Evolutionary conservation across 2,888 invertebrate species (phyloP).

Genomic region (Tolmerus cingulatus): DNA sequence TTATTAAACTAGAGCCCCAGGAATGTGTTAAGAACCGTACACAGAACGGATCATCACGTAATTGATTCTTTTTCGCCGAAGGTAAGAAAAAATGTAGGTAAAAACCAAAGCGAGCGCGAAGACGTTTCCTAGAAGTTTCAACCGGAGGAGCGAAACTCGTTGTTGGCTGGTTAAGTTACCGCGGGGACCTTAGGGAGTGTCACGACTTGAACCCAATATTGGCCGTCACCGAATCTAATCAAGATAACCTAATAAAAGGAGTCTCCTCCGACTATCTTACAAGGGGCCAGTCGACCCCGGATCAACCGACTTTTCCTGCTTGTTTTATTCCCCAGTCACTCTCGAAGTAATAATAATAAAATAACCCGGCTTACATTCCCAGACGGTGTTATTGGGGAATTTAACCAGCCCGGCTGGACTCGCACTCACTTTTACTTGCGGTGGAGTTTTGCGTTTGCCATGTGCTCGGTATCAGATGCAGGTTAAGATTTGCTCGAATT

Average conservation of each 20-base stretch:
- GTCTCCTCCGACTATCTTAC: background rate
- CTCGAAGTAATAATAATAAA: slow-evolving; percentile 25
- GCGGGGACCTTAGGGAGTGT: slow-evolving; percentile 21
- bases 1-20: background rate
- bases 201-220: slow-evolving; percentile 24
- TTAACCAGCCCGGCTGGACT: background rate
- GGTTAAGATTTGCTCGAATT: background rate
- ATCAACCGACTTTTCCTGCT: background rate
- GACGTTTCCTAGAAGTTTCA: background rate
- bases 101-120: background rate
- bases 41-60: background rate
- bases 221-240: background rate
- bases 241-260: slow-evolving; percentile 12
- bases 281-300: slow-evolving; percentile 2
- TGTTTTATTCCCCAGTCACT: background rate
- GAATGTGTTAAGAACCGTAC: slow-evolving; percentile 12
- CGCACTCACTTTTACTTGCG: background rate
- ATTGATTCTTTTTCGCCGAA: background rate
- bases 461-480: background rate
- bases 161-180: background rate
- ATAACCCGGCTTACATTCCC: slow-evolving; percentile 19
- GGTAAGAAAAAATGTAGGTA: background rate
- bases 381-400: slow-evolving; percentile 22
- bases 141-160: background rate
- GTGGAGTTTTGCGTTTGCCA: background rate